phyloP scores from a whole-genome alignment of 2,888 invertebrate genomes.

The Acheta domesticus region DNA sequence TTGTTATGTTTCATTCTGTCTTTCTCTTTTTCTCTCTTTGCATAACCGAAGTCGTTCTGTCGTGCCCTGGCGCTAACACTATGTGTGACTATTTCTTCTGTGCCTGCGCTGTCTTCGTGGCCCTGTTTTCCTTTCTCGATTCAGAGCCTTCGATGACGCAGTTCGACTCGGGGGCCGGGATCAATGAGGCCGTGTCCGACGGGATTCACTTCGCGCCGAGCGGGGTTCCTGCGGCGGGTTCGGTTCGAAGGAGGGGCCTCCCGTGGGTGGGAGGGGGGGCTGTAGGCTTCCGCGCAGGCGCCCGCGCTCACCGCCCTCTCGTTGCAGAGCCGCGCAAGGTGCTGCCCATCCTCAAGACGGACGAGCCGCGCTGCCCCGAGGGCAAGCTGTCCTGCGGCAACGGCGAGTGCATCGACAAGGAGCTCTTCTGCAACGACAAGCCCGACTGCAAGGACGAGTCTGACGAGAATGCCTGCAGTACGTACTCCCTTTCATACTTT shows the following conservation, averaged over 20 bases:
- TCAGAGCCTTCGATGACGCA: too few species aligned
- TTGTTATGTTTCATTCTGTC: not conserved
- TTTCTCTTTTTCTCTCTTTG: not conserved
- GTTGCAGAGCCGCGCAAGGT: constrained; percentile 80
- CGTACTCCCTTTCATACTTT: constrained; percentile 50
- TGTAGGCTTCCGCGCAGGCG: not conserved
- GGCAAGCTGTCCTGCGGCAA: constrained; percentile 88
- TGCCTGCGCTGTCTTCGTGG: not conserved
- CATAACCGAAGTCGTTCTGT: not conserved
- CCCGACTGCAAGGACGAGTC: constrained; percentile 91
- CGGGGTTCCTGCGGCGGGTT: not conserved
- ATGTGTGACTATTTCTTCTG: not conserved
- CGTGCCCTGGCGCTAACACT: not conserved
- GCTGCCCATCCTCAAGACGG: constrained; percentile 84
- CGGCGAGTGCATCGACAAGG: constrained; percentile 87
- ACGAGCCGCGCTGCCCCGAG: constrained; percentile 87
- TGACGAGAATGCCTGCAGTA: constrained; percentile 92
- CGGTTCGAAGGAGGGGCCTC: not conserved
- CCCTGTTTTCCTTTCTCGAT: not conserved
- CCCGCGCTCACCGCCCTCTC: not conserved
- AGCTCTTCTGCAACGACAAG: constrained; percentile 89
- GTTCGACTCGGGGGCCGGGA: too few species aligned
- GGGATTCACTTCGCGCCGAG: too few species aligned
- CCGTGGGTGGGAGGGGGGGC: not conserved
- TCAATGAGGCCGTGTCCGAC: too few species aligned